phyloP scores from a whole-genome alignment of 2,888 invertebrate genomes.

The Ennomos fuscantarius region DNA sequence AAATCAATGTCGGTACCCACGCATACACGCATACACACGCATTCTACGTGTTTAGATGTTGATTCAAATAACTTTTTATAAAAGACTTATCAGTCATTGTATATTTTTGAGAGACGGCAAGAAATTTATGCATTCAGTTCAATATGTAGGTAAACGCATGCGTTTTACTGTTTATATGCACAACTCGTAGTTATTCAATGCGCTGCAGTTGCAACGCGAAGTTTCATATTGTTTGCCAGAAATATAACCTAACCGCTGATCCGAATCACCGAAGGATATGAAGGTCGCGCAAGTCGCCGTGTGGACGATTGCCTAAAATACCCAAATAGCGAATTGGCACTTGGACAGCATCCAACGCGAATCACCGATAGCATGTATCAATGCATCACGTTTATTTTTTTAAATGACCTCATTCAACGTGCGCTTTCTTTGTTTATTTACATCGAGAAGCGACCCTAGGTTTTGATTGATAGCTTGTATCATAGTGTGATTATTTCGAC shows the following conservation, averaged over 20 bases:
- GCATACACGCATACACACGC: no score
- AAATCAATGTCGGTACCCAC: not conserved
- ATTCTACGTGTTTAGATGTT: no score
- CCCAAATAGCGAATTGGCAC: conserved; percentile 10
- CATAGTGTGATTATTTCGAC: not conserved
- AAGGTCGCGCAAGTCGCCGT: conserved; percentile 10
- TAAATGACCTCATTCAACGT: conserved; percentile 7
- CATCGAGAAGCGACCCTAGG: not conserved
- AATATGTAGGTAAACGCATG: no score
- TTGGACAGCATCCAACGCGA: conserved; percentile 25
- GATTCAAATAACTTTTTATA: no score
- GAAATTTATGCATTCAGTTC: no score
- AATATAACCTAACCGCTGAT: no score
- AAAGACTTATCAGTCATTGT: no score
- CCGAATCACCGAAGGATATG: conserved; percentile 4
- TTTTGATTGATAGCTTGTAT: conserved; percentile 7
- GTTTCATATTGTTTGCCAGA: not conserved
- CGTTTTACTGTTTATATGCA: no score
- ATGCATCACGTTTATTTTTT: conserved; percentile 25
- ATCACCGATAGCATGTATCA: conserved; percentile 18
- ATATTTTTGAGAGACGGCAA: no score
- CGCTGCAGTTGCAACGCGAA: no score
- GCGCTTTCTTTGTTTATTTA: conserved; percentile 12
- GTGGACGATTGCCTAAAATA: conserved; percentile 18
- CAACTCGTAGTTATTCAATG: no score